These are phyloP conservation scores for Numida meleagris DNA, from an alignment of 2,113 vertebrate species.

Conservation along the genomic window DNA sequence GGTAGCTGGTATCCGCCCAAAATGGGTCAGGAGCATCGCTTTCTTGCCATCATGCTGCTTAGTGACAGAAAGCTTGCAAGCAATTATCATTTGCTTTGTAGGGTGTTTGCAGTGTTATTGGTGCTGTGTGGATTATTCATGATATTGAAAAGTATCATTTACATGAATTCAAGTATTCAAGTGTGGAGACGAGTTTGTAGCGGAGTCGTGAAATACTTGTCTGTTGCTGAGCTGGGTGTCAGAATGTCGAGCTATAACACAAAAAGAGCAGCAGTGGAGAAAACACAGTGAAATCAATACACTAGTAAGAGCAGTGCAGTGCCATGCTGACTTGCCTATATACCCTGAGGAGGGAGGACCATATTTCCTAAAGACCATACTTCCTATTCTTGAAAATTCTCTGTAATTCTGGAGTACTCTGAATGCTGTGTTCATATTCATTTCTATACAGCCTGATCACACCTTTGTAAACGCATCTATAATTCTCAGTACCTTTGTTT, in stretches of 20 bases:
- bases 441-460: neutral
- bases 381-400: neutral
- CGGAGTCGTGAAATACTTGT: fast-evolving
- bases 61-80: neutral
- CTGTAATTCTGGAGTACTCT: neutral
- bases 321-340: neutral
- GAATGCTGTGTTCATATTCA: neutral
- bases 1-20: neutral
- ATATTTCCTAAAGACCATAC: neutral
- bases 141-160: neutral
- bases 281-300: neutral
- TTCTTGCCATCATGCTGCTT: neutral
- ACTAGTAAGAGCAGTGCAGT: neutral
- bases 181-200: neutral
- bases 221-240: neutral
- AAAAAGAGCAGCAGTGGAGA: neutral
- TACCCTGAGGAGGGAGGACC: neutral
- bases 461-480: conserved; percentile 10
- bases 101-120: neutral
- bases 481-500: conserved; percentile 21
- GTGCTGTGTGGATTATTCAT: neutral
- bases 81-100: neutral
- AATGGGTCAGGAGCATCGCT: neutral
- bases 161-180: neutral
- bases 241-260: neutral